Evolutionary conservation across 37 sponge, comb jelly and placozoan genomes (phyloP).

Genomic region (Halisarca cf. caerulea): DNA sequence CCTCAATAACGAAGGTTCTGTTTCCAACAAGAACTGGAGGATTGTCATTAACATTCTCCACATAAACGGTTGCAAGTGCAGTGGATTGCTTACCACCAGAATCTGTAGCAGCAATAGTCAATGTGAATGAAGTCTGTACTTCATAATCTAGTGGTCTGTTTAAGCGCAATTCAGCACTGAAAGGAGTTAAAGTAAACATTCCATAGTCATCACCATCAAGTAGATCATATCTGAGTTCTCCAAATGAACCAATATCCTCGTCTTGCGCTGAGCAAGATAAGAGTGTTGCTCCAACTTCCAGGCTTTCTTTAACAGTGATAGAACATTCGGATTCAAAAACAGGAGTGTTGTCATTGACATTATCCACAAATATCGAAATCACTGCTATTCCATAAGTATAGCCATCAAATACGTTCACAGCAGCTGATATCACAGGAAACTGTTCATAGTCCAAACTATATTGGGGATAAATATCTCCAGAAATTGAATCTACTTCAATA

Average conservation of each 20-base stretch:
- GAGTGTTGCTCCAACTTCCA: not conserved
- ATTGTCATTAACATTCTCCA: conserved; percentile 16
- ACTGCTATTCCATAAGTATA: not conserved
- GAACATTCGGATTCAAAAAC: conserved; percentile 9
- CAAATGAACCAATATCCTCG: not conserved
- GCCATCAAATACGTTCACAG: not conserved
- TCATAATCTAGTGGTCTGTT: conserved; percentile 23
- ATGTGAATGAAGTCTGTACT: not conserved
- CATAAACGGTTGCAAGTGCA: not conserved
- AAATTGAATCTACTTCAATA: not conserved
- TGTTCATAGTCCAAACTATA: not conserved
- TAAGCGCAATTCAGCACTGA: not conserved
- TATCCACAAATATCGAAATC: not conserved
- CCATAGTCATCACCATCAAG: not conserved
- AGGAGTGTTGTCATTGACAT: conserved; percentile 26
- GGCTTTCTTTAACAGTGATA: not conserved
- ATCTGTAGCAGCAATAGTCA: not conserved
- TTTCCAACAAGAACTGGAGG: not conserved
- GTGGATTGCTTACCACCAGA: not conserved
- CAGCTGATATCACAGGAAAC: not conserved
- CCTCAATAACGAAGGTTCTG: not conserved
- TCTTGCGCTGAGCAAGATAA: not conserved
- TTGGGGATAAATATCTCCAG: not conserved
- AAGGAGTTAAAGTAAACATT: not conserved
- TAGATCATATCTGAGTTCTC: not conserved